phyloP scores from a whole-genome alignment of 2,113 vertebrate species.

The Clarias macrocephalus region DNA sequence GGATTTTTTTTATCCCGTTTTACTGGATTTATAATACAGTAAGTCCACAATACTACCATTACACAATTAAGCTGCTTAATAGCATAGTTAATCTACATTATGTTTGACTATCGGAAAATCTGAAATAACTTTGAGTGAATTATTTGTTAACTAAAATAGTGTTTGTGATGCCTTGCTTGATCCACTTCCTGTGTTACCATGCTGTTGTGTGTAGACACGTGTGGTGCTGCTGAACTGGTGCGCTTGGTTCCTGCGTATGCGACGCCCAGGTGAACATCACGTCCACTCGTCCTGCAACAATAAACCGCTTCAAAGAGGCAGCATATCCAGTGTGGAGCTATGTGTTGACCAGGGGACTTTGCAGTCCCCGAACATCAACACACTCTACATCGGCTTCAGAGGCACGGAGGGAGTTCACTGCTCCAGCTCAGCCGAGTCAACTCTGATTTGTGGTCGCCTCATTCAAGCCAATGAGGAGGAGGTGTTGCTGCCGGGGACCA shows the following conservation, averaged over 20 bases:
- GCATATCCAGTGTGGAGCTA: constrained; percentile 84
- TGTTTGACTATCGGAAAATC: background rate
- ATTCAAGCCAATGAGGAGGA: constrained; percentile 75
- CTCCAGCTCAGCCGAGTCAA: constrained; percentile 82
- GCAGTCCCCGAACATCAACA: constrained; percentile 78
- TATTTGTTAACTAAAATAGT: background rate
- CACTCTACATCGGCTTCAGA: constrained; percentile 85
- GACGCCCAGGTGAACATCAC: constrained; percentile 85
- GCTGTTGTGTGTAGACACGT: constrained; percentile 76
- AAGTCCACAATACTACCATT: background rate
- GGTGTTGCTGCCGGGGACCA: constrained; percentile 73
- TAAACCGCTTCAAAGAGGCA: constrained; percentile 71
- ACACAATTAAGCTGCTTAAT: background rate
- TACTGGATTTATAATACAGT: background rate
- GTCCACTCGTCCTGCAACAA: constrained; percentile 80
- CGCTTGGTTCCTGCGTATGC: constrained; percentile 97
- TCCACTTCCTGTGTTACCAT: background rate
- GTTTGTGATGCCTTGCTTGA: background rate
- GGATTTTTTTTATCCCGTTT: too few species aligned
- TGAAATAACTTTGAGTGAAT: background rate
- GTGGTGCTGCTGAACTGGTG: constrained; percentile 94
- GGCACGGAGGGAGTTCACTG: constrained; percentile 83
- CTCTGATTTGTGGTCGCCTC: constrained; percentile 81
- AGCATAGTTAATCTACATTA: background rate
- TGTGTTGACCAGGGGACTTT: constrained; percentile 72